Base-by-base conservation (phyloP, 2,797 vertebrate genomes). In the Morus bassanus region DNA sequence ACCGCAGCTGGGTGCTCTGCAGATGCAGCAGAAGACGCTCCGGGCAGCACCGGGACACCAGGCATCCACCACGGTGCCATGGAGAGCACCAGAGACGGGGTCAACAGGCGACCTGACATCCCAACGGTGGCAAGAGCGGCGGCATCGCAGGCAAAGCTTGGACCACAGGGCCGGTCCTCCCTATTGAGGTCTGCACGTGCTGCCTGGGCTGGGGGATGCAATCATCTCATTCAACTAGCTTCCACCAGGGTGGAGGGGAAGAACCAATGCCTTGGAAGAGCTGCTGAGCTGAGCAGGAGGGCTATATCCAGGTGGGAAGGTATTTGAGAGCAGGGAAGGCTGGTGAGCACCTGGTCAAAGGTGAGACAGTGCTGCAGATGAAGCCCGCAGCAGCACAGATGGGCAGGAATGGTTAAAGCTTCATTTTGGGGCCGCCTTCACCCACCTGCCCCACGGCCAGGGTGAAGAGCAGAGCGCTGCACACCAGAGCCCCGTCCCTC, bases 51-150 rank as follows among this genome's bases (percentile, higher is more conserved):
- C 1, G 5, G 19, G 51, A 7, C 41, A 13, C 25, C 43, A 37
- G n/a, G 22, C 23, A 16, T 6, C 22, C 10, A 2, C 37, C 7
- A 1, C 1, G 2, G 50, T 13, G 70, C 45, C n/a, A 5, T 0
- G 50, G 33, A 43, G 23, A 63, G 50, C 23, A 6, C 8, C 30
- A 25, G 15, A 46, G 31, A 54, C 4, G 72, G 78, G 45, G 35
- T 14, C 3, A 1, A 19, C 3, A 3, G 17, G 24, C 1, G 23
- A 45, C 16, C 37, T 10, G 63, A 9, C n/a, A 33, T 18, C 37
- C 50, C n/a, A 4, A 1, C 2, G 3, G 56, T 13, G 37, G 82
- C 23, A 12, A 14, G 18, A 33, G 60, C 35, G 48, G 31, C 22
- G 13, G 41, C 3, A 13, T 11, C 14, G 2, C 57, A 4, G 43